These are phyloP conservation scores for Micrastur ruficollis DNA, from an alignment of 2,797 vertebrate genomes.

Conservation along the genomic window DNA sequence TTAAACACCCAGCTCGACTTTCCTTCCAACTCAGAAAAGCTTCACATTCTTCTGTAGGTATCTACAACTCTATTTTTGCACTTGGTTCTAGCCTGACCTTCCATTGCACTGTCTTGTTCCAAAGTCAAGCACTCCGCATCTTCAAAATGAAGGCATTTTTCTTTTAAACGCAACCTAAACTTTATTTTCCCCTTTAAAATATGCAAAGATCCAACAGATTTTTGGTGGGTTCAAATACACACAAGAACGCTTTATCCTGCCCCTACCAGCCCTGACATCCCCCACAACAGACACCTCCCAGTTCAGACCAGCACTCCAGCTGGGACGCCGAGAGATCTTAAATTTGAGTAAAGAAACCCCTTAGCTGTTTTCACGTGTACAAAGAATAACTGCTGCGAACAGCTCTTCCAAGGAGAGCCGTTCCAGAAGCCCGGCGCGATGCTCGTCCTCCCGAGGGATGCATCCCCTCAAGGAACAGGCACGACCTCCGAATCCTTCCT, in stretches of 20 bases:
- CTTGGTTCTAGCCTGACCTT: background rate
- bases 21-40: background rate
- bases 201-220: rapidly evolving
- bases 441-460: rapidly evolving
- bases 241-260: background rate
- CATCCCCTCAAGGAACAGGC: background rate
- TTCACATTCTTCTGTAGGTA: background rate
- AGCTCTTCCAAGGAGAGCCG: background rate
- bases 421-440: background rate
- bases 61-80: background rate
- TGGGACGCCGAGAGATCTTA: background rate
- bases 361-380: background rate
- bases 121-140: background rate
- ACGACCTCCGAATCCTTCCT: background rate
- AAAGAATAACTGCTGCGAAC: background rate
- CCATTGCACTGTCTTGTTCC: background rate
- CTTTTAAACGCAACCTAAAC: background rate
- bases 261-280: background rate
- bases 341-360: background rate
- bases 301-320: background rate
- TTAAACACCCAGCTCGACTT: background rate
- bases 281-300: background rate
- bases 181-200: background rate
- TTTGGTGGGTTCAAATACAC: background rate
- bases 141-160: background rate